A percentile compares a stretch with the other conserved stretches of the same genome.
phyloP scores from a whole-genome alignment of 1,140 invertebrate species.

The Drosophila kohkoa region DNA sequence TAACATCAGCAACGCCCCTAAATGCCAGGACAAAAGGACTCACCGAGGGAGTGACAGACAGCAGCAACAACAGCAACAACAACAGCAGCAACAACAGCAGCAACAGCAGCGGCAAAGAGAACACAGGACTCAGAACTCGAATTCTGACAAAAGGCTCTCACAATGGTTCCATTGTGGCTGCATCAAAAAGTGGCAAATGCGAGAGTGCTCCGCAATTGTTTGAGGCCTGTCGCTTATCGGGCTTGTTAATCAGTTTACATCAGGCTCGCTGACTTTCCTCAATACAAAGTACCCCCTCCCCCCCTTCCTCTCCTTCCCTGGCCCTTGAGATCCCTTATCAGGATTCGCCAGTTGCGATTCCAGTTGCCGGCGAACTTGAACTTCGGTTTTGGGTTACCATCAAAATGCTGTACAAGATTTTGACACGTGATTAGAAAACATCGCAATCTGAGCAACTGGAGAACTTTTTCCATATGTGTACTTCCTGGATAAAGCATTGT shows the following conservation, averaged over 20 bases:
- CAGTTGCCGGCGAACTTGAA: conserved; percentile 29
- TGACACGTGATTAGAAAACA: conserved; percentile 72
- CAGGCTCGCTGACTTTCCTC: conserved; percentile 58
- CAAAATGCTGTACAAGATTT: conserved; percentile 65
- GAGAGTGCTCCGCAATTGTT: conserved; percentile 59
- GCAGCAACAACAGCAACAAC: background rate
- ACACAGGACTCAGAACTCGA: background rate
- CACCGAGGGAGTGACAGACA: conserved; percentile 9
- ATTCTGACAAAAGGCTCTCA: conserved; percentile 18
- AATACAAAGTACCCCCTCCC: conserved; percentile 27
- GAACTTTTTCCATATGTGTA: background rate
- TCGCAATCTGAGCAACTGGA: conserved; percentile 3
- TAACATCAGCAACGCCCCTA: conserved; percentile 48
- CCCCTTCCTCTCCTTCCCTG: background rate
- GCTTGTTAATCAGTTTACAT: conserved; percentile 79
- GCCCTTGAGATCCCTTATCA: conserved; percentile 1
- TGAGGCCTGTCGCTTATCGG: conserved; percentile 62
- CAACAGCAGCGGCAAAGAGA: background rate
- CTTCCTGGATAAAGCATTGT: background rate
- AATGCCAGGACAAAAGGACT: conserved; percentile 26
- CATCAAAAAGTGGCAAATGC: conserved; percentile 64
- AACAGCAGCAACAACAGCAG: too few relatives aligned
- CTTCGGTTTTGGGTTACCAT: conserved; percentile 76
- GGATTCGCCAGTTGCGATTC: conserved; percentile 10
- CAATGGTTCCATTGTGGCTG: conserved; percentile 33